These are phyloP conservation scores for Pterocles orientalis DNA, from an alignment of 2,113 vertebrate species.

Conservation along the genomic window DNA sequence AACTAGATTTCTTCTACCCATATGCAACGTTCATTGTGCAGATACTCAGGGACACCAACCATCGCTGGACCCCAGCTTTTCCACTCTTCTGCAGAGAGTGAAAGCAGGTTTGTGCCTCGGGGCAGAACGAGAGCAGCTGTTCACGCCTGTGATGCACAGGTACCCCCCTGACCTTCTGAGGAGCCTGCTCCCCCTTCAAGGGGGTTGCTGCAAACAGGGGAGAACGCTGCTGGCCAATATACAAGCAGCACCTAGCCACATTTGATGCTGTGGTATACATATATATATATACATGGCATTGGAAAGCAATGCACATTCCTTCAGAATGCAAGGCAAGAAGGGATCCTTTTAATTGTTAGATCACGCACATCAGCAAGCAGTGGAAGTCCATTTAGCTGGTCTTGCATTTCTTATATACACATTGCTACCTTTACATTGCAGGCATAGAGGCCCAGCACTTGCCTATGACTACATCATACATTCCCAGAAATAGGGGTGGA, in stretches of 20 bases:
- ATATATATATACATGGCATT: neutral
- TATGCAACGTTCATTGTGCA: neutral
- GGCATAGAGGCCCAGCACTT: neutral
- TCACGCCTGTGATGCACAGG: neutral
- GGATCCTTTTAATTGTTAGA: neutral
- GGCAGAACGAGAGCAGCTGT: conserved; percentile 19
- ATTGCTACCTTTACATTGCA: neutral
- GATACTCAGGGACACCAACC: neutral
- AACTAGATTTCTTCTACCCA: neutral
- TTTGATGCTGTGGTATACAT: neutral
- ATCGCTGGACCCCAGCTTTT: neutral
- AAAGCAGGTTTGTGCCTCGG: conserved; percentile 27
- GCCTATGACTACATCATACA: neutral
- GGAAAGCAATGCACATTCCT: neutral
- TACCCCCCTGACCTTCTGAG: neutral
- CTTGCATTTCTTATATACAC: neutral
- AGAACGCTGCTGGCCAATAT: accelerated
- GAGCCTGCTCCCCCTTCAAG: neutral
- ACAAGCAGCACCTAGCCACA: neutral
- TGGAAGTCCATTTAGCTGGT: neutral
- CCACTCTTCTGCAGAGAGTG: neutral
- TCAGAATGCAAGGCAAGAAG: neutral
- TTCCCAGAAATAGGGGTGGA: neutral
- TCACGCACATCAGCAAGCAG: neutral
- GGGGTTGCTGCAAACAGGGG: neutral